phyloP scores from a whole-genome alignment of 2,113 vertebrate species.

The Marmota flaviventris region DNA sequence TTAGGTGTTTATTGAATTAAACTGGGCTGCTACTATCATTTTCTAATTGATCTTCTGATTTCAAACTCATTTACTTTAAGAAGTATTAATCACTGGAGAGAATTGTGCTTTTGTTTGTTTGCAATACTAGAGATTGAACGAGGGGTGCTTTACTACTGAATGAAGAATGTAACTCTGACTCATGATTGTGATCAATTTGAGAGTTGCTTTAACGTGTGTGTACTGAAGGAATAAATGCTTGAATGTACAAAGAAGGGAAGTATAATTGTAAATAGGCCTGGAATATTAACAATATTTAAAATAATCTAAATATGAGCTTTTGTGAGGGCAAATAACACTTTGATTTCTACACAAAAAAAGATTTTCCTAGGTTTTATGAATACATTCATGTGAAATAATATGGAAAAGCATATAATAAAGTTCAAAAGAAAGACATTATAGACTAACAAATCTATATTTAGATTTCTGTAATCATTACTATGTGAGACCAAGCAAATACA shows the following conservation, averaged over 20 bases:
- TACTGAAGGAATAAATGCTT: constrained; percentile 1
- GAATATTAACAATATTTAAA: constrained; percentile 52
- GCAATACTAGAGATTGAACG: too few relatives aligned
- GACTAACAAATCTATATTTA: constrained; percentile 64
- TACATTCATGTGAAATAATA: constrained; percentile 56
- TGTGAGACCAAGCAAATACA: constrained; percentile 60
- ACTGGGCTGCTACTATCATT: neutral
- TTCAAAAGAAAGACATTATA: constrained; percentile 39
- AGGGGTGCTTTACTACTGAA: too few relatives aligned
- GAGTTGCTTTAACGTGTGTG: constrained; percentile 19
- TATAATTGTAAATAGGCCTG: constrained; percentile 7
- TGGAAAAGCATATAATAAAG: constrained; percentile 35
- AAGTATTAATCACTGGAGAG: constrained; percentile 2
- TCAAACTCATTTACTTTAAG: neutral
- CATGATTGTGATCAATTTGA: neutral
- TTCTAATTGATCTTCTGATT: neutral
- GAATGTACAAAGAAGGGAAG: constrained; percentile 2
- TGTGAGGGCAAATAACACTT: constrained; percentile 36
- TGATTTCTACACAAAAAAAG: neutral
- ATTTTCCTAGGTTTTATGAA: constrained; percentile 50
- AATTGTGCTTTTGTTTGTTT: neutral
- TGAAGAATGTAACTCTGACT: neutral
- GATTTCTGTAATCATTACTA: constrained; percentile 63
- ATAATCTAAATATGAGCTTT: constrained; percentile 49
- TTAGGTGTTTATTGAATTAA: constrained; percentile 8